These are phyloP conservation scores for Isoperla grammatica DNA, from an alignment of 2,888 invertebrate species.

Conservation along the genomic window DNA sequence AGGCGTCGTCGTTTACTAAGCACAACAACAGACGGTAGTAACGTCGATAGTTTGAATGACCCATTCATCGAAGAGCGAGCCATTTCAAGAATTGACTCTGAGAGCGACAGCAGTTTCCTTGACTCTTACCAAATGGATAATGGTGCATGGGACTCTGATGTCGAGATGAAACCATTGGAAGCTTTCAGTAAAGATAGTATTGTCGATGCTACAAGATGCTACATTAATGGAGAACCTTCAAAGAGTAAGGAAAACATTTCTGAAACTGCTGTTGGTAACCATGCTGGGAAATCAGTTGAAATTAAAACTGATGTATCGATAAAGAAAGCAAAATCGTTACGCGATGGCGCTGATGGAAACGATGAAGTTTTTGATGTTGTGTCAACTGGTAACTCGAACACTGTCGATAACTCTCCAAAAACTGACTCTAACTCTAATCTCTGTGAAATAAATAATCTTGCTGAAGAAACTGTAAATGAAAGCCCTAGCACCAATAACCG, in stretches of 20 bases:
- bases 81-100: conserved; percentile 11
- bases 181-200: no score
- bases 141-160: not conserved
- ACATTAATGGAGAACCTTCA: not conserved
- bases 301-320: conserved; percentile 22
- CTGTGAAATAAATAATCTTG: conserved; percentile 2
- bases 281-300: conserved; percentile 23
- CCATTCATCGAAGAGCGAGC: conserved; percentile 9
- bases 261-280: not conserved
- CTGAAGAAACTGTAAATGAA: not conserved
- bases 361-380: not conserved
- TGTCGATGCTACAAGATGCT: no score
- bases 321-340: conserved; percentile 15
- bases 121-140: conserved; percentile 1
- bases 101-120: conserved; percentile 21
- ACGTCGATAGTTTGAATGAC: conserved; percentile 11
- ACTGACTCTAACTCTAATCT: conserved; percentile 20
- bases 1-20: conserved; percentile 50
- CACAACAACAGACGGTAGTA: conserved; percentile 21
- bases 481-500: not conserved
- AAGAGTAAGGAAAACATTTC: not conserved
- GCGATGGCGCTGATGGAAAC: conserved; percentile 2
- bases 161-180: not conserved
- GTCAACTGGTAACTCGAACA: not conserved
- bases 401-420: not conserved